Evolutionary conservation across 1,140 invertebrate species (phyloP).

Genomic region (Grapholita molesta): DNA sequence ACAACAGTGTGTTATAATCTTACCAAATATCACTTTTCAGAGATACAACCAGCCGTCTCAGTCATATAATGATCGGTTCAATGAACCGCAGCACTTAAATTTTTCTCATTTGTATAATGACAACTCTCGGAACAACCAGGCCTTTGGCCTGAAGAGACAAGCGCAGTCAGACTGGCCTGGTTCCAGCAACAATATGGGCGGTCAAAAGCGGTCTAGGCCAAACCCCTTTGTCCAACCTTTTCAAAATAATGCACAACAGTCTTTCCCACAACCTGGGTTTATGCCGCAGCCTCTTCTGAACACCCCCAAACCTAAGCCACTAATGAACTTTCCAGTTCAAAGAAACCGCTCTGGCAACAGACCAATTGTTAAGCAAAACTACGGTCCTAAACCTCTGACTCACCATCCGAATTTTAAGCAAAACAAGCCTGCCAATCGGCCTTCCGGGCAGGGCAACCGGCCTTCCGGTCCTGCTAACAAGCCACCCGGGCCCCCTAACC

Average conservation of each 20-base stretch:
- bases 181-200: background rate
- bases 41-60: conserved; percentile 6
- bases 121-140: background rate
- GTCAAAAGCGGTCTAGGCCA: background rate
- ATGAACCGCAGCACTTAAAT: background rate
- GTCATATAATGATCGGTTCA: background rate
- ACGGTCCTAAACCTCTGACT: background rate
- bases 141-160: background rate
- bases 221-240: background rate
- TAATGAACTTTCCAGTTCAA: background rate
- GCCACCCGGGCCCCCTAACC: too few species aligned
- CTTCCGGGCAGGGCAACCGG: background rate
- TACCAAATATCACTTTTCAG: background rate
- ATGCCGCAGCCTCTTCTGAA: background rate
- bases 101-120: background rate
- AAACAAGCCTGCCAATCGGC: background rate
- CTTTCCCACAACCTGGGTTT: background rate
- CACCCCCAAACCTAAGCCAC: background rate
- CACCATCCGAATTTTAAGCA: background rate
- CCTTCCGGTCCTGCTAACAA: too few species aligned
- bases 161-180: background rate
- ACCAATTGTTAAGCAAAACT: background rate
- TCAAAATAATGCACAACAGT: background rate
- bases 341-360: background rate
- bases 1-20: background rate